Percentiles rank a stretch among this genome's conserved stretches.
These are phyloP conservation scores for Dinothrombium tinctorium DNA, from an alignment of 1,140 invertebrate species.

Conservation along the genomic window DNA sequence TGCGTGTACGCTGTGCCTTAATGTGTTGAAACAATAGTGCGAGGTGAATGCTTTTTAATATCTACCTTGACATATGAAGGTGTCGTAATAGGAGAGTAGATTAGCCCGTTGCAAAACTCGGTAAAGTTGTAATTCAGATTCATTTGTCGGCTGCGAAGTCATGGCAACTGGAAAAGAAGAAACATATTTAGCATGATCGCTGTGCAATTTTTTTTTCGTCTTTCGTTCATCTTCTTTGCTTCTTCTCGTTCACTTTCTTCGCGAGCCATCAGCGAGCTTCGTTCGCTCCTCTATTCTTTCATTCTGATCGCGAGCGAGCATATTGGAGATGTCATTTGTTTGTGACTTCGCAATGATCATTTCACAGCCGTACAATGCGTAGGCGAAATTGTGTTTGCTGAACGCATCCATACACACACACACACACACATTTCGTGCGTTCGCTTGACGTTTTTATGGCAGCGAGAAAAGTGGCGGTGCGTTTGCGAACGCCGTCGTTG, in stretches of 20 bases:
- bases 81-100: conserved; percentile 82
- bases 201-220: neutral
- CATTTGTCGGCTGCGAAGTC: conserved; percentile 66
- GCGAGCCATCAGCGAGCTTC: neutral
- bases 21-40: too few species aligned
- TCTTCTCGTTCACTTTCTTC: neutral
- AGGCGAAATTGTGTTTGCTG: too few species aligned
- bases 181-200: neutral
- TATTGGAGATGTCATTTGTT: too few species aligned
- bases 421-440: too few species aligned
- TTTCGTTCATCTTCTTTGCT: neutral
- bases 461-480: too few species aligned
- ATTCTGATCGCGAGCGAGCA: neutral
- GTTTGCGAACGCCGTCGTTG: too few species aligned
- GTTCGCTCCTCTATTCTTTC: neutral
- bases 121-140: conserved; percentile 86
- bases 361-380: too few species aligned
- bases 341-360: too few species aligned
- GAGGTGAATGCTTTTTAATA: too few species aligned
- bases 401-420: too few species aligned
- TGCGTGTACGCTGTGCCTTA: too few species aligned
- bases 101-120: conserved; percentile 86
- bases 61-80: conserved; percentile 86
- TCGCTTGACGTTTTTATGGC: too few species aligned
- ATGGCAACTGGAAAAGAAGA: conserved; percentile 20